These are phyloP conservation scores for Rutilus rutilus DNA, from an alignment of 2,113 vertebrate genomes.

Conservation along the genomic window DNA sequence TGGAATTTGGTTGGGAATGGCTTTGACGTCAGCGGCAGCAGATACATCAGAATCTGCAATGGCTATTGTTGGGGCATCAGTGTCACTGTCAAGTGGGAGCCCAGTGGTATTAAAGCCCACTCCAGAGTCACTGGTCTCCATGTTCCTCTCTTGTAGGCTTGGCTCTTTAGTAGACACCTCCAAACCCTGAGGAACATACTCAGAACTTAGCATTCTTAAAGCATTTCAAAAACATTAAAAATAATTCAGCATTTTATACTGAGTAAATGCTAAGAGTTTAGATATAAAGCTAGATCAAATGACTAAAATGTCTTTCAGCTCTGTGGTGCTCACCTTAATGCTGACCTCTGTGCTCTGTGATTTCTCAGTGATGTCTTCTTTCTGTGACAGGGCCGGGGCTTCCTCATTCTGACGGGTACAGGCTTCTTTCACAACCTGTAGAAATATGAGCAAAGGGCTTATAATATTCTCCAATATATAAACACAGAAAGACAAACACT, in stretches of 20 bases:
- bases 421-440: conserved; percentile 78
- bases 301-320: background rate
- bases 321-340: conserved; percentile 74
- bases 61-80: conserved; percentile 68
- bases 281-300: background rate
- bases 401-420: conserved; percentile 78
- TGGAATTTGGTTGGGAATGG: conserved; percentile 48
- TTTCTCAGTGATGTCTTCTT: conserved; percentile 77
- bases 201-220: background rate
- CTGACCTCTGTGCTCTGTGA: conserved; percentile 82
- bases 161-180: conserved; percentile 80
- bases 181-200: conserved; percentile 70
- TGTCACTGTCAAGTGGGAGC: conserved; percentile 80
- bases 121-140: conserved; percentile 81
- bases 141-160: conserved; percentile 66
- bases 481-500: background rate
- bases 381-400: conserved; percentile 74
- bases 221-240: background rate
- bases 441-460: conserved; percentile 42
- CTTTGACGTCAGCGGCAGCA: conserved; percentile 63
- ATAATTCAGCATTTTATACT: background rate
- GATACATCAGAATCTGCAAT: conserved; percentile 70
- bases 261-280: background rate
- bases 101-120: conserved; percentile 79
- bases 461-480: background rate